These are phyloP conservation scores for Battus philenor DNA, from an alignment of 1,140 invertebrate species.

Conservation along the genomic window DNA sequence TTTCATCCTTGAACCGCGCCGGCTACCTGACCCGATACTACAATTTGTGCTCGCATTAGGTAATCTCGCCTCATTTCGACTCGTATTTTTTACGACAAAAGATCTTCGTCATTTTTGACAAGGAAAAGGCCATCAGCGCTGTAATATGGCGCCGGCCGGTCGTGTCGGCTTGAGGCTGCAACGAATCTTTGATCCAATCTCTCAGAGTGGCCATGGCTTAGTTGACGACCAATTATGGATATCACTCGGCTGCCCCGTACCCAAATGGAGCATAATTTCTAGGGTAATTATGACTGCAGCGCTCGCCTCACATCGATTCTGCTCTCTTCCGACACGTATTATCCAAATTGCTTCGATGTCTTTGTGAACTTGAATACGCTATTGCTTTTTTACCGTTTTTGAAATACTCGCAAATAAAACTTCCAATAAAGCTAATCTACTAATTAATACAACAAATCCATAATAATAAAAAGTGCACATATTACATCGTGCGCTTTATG, in stretches of 20 bases:
- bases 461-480: too few species aligned
- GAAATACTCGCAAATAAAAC: too few species aligned
- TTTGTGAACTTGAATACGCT: not conserved
- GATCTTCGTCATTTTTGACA: constrained; percentile 74
- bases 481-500: too few species aligned
- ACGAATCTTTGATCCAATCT: constrained; percentile 66
- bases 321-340: constrained; percentile 41
- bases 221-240: constrained; percentile 72
- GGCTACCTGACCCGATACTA: constrained; percentile 50
- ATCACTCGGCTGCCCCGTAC: constrained; percentile 63
- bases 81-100: constrained; percentile 63
- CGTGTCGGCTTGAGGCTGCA: constrained; percentile 40
- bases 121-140: constrained; percentile 74
- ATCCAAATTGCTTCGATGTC: constrained; percentile 41
- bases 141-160: constrained; percentile 59
- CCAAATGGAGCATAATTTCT: constrained; percentile 72
- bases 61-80: constrained; percentile 58
- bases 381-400: constrained; percentile 4
- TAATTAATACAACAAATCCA: too few species aligned
- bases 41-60: constrained; percentile 55
- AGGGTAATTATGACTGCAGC: constrained; percentile 69
- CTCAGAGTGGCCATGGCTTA: constrained; percentile 37
- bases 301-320: constrained; percentile 39
- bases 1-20: constrained; percentile 9
- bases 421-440: too few species aligned